Evolutionary conservation across 2,888 invertebrate species (phyloP), one percentile per base, ranked within the genome.

Genomic region (Sylvicola cinctus): DNA sequence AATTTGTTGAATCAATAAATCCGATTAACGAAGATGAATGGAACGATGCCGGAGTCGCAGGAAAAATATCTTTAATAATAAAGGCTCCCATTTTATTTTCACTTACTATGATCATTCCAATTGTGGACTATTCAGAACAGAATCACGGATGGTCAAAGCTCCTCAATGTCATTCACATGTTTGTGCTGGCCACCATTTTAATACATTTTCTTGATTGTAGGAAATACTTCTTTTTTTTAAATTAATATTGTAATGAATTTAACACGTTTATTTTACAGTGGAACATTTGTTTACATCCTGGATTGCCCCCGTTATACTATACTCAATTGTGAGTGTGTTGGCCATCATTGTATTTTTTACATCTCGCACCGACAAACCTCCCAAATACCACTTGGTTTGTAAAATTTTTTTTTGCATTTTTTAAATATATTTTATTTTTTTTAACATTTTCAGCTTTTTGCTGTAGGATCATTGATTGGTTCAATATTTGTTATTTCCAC

Each of bases 61-160:
- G 29, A 4, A 39, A 36, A 26, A 3, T 37, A 20, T 27, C 38
- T 2, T 30, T 30, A 2, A n/a, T 40, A 15, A 7, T 43, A 3
- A 40, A 39, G 33, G 40, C 34, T 25, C n/a, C n/a, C n/a, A n/a
- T n/a, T n/a, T n/a, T n/a, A n/a, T n/a, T n/a, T 11, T 16, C n/a
- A n/a, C 13, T 15, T 16, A n/a, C 23, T 16, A 15, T 16, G 6
- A 57, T 69, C 2, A 55, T 68, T 20, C 71, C 72, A 1, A 55
- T 66, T 7, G 66, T 70, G 12, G 64, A 67, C 41, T 51, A 58
- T 38, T 52, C 54, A 8, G 53, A 57, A 3, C 52, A 51, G 36
- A 58, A 55, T 37, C 49, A 60, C 38, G 66, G 66, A 33, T 73
- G 72, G 72, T 66, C 65, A 37, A 61, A 66, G 44, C 49, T 63